A percentile compares a stretch with the other conserved stretches of the same genome.
phyloP scores from a whole-genome alignment of 2,797 vertebrate species.

The Protonibea diacanthus region DNA sequence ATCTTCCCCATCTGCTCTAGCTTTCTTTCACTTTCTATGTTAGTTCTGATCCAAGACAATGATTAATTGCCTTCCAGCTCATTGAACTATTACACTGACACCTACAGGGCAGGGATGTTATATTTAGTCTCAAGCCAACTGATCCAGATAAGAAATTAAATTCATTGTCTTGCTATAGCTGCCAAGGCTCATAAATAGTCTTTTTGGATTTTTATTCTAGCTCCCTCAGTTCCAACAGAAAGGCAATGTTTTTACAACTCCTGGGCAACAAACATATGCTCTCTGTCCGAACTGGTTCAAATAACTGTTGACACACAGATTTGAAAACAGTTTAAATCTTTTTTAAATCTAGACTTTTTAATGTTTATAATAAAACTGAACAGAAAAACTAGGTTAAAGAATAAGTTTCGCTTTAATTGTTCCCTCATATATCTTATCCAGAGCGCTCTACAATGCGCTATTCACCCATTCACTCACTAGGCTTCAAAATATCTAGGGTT shows the following conservation, averaged over 20 bases:
- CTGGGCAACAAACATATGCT: constrained; percentile 17
- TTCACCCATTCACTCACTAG: not conserved
- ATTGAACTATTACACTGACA: constrained; percentile 59
- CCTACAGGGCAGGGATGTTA: constrained; percentile 62
- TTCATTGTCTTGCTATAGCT: constrained; percentile 44
- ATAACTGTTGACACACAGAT: constrained; percentile 22
- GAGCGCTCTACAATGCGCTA: not conserved
- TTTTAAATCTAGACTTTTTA: not conserved
- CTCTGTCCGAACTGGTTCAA: constrained; percentile 4
- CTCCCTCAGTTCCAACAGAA: constrained; percentile 20
- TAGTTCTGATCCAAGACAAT: constrained; percentile 54
- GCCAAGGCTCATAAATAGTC: constrained; percentile 49
- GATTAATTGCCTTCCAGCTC: constrained; percentile 65
- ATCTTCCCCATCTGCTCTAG: constrained; percentile 37
- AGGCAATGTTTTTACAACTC: constrained; percentile 41
- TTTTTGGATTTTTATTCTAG: constrained; percentile 21
- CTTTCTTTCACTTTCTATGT: constrained; percentile 50
- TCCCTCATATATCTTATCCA: not conserved
- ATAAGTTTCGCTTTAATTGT: not conserved
- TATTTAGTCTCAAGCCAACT: constrained; percentile 57
- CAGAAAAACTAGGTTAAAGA: constrained; percentile 6
- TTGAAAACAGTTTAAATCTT: constrained; percentile 12
- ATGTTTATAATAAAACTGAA: constrained; percentile 9
- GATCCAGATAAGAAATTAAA: constrained; percentile 56
- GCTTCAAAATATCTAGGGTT: not conserved